phyloP scores from a whole-genome alignment of 2,888 invertebrate genomes.

The Hydropsyche betteni region DNA sequence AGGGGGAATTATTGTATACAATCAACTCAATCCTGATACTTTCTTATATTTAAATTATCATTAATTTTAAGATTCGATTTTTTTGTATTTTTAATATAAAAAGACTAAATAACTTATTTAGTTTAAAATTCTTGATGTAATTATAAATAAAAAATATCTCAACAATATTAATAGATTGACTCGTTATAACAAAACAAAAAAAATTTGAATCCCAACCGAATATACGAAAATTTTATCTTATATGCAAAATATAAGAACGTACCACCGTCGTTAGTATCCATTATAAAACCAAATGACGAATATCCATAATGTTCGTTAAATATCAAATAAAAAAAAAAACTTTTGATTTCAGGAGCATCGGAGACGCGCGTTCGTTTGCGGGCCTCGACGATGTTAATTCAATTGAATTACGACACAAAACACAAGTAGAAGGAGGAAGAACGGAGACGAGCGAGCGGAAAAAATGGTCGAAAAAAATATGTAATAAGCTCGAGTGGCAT shows the following conservation, averaged over 20 bases:
- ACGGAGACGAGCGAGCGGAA: not conserved
- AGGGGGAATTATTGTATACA: no score
- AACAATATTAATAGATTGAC: no score
- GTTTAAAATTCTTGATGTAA: no score
- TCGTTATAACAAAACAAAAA: not conserved
- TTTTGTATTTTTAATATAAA: no score
- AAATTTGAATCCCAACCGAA: not conserved
- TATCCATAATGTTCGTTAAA: conserved; percentile 30
- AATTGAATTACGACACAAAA: conserved; percentile 38
- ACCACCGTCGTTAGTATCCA: conserved; percentile 16
- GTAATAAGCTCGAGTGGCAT: conserved; percentile 40
- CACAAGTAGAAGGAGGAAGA: not conserved
- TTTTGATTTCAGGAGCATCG: conserved; percentile 35
- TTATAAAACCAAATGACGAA: conserved; percentile 29
- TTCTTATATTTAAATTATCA: no score
- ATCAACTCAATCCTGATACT: no score
- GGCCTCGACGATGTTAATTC: conserved; percentile 39
- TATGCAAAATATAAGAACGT: not conserved
- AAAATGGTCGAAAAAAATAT: conserved; percentile 30
- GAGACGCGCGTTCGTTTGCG: conserved; percentile 17
- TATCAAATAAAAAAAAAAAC: conserved; percentile 32
- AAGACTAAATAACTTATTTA: no score
- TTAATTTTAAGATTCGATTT: no score
- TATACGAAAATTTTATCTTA: not conserved
- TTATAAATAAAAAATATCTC: no score